These are phyloP conservation scores for Atherinomorus stipes DNA, from an alignment of 2,113 vertebrate species.

Conservation along the genomic window DNA sequence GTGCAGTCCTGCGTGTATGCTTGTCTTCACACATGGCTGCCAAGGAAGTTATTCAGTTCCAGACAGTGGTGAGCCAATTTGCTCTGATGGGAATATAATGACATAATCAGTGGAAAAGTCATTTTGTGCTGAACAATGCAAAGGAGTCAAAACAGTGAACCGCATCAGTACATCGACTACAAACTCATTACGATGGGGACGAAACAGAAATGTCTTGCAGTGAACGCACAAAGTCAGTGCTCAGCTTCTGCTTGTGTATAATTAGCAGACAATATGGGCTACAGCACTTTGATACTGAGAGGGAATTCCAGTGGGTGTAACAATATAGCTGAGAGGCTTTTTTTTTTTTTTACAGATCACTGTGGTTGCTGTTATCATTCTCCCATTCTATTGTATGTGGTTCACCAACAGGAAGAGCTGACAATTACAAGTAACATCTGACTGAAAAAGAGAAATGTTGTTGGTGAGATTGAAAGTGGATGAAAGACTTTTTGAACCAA, in stretches of 20 bases:
- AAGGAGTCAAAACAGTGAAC: constrained; percentile 46
- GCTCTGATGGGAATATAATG: constrained; percentile 70
- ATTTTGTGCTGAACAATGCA: constrained; percentile 60
- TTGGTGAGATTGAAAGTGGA: neutral
- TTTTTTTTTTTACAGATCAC: constrained; percentile 46
- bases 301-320: constrained; percentile 55
- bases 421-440: constrained; percentile 36
- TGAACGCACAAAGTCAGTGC: constrained; percentile 1
- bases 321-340: constrained; percentile 23
- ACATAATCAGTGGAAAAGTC: constrained; percentile 69
- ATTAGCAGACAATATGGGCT: constrained; percentile 24
- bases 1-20: constrained; percentile 23
- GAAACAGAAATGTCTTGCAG: constrained; percentile 16
- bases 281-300: constrained; percentile 35
- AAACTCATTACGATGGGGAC: constrained; percentile 29
- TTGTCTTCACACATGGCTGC: constrained; percentile 53
- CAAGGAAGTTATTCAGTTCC: constrained; percentile 43
- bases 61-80: constrained; percentile 67
- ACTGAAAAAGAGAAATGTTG: constrained; percentile 9
- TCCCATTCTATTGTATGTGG: constrained; percentile 16
- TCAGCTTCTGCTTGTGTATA: constrained; percentile 8
- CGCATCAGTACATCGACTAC: constrained; percentile 20
- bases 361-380: constrained; percentile 46
- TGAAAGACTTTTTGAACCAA: neutral
- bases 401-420: constrained; percentile 53